Conservation (phyloP, 2,888 invertebrate species). For the Physocephala rufipes region DNA sequence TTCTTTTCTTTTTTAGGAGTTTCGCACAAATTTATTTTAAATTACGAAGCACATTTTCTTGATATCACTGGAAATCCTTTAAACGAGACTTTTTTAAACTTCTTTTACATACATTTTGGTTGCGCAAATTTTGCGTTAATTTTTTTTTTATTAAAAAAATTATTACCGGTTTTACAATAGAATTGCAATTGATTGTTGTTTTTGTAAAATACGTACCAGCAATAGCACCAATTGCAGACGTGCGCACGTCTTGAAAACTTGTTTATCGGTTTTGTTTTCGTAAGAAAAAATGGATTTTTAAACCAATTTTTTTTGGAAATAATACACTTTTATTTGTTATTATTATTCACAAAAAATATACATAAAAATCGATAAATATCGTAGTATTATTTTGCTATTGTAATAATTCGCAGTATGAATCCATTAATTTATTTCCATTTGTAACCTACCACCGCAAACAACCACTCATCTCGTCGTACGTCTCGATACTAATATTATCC, state of each 20-base stretch:
- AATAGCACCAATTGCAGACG: neutral
- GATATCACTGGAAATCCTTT: neutral
- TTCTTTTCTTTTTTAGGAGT: neutral
- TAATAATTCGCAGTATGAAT: conserved; percentile 2
- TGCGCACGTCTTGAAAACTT: neutral
- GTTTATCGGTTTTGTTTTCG: conserved; percentile 1
- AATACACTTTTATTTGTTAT: too few relatives aligned
- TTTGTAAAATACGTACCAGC: neutral
- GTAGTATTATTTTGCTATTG: neutral
- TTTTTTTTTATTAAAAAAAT: conserved; percentile 4
- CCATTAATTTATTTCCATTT: conserved; percentile 2
- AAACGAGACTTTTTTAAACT: neutral
- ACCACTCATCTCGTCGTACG: conserved; percentile 57
- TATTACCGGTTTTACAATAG: conserved; percentile 10
- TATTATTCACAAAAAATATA: too few relatives aligned
- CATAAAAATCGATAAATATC: neutral
- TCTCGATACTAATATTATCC: conserved; percentile 54
- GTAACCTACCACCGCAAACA: conserved; percentile 15
- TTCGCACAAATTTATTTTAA: conserved; percentile 2
- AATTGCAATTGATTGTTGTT: conserved; percentile 7
- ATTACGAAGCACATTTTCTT: neutral
- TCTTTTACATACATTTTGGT: neutral
- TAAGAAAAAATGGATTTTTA: neutral
- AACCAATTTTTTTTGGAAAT: neutral
- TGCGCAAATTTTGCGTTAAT: neutral